Evolutionary conservation across 2,888 invertebrate genomes (phyloP).

Genomic region (Fabriciana adippe): DNA sequence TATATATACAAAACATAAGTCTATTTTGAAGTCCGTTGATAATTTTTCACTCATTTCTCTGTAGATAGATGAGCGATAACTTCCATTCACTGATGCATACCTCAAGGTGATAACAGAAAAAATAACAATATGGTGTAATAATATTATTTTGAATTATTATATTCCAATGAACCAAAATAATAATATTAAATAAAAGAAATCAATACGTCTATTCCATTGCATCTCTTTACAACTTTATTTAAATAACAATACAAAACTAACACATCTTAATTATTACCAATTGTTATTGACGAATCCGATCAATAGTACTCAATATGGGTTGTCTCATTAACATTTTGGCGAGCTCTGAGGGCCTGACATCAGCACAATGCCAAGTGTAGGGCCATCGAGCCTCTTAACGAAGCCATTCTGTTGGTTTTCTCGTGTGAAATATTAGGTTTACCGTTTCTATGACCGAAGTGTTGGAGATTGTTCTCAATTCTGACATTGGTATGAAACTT

Average conservation of each 20-base stretch:
- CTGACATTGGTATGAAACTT: not conserved
- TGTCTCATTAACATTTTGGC: slow-evolving; percentile 64
- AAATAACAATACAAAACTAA: not conserved
- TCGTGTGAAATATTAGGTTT: slow-evolving; percentile 69
- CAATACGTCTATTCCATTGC: too few relatives aligned
- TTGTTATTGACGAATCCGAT: slow-evolving; percentile 44
- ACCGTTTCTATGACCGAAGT: slow-evolving; percentile 24
- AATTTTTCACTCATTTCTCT: too few relatives aligned
- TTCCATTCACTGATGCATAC: too few relatives aligned
- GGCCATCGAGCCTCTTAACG: slow-evolving; percentile 75
- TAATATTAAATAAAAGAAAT: too few relatives aligned
- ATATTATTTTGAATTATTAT: too few relatives aligned
- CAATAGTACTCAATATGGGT: slow-evolving; percentile 45
- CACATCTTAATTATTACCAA: slow-evolving; percentile 53
- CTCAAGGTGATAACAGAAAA: too few relatives aligned
- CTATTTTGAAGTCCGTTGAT: too few relatives aligned
- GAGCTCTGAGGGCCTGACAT: slow-evolving; percentile 59
- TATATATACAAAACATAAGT: too few relatives aligned
- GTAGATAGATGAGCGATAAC: too few relatives aligned
- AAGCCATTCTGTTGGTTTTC: slow-evolving; percentile 77
- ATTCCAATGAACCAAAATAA: too few relatives aligned
- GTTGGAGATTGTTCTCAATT: not conserved
- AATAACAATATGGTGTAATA: too few relatives aligned
- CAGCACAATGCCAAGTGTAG: slow-evolving; percentile 65
- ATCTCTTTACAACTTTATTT: too few relatives aligned